Evolutionary conservation across 2,113 vertebrate species (phyloP).

Genomic region (Hemibagrus wyckioides): DNA sequence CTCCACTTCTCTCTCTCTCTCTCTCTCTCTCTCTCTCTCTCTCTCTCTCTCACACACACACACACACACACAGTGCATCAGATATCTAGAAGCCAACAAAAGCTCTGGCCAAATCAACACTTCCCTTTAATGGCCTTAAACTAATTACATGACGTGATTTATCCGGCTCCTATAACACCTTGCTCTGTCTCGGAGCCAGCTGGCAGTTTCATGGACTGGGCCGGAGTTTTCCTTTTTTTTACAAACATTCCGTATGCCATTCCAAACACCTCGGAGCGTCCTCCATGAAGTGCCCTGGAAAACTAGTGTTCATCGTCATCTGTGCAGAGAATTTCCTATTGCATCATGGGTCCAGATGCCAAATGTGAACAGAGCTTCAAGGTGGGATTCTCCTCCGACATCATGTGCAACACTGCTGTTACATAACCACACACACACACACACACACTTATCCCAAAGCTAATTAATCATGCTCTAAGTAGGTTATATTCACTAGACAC

Average conservation of each 20-base stretch:
- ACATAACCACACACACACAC: constrained; percentile 63
- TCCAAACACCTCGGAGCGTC: not conserved
- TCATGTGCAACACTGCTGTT: constrained; percentile 63
- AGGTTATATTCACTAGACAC: not conserved
- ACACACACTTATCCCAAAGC: not conserved
- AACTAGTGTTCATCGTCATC: not conserved
- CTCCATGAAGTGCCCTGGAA: not conserved
- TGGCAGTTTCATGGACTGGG: constrained; percentile 9
- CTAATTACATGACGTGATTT: constrained; percentile 42
- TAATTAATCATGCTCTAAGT: not conserved
- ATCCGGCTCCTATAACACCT: constrained; percentile 31
- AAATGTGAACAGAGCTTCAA: constrained; percentile 19
- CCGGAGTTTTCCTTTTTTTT: not conserved
- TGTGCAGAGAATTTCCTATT: constrained; percentile 17
- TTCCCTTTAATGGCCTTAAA: constrained; percentile 40
- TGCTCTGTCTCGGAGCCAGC: constrained; percentile 22
- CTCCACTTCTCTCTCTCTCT: not conserved
- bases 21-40: constrained; percentile 15
- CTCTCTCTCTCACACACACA: constrained; percentile 24
- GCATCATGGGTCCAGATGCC: constrained; percentile 19
- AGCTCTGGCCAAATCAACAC: not conserved
- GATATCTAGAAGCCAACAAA: not conserved
- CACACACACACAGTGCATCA: constrained; percentile 21
- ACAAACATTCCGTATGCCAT: not conserved
- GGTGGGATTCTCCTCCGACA: constrained; percentile 39